phyloP scores from a whole-genome alignment of 2,888 invertebrate genomes.

The Chaetogeoica ovagalla region DNA sequence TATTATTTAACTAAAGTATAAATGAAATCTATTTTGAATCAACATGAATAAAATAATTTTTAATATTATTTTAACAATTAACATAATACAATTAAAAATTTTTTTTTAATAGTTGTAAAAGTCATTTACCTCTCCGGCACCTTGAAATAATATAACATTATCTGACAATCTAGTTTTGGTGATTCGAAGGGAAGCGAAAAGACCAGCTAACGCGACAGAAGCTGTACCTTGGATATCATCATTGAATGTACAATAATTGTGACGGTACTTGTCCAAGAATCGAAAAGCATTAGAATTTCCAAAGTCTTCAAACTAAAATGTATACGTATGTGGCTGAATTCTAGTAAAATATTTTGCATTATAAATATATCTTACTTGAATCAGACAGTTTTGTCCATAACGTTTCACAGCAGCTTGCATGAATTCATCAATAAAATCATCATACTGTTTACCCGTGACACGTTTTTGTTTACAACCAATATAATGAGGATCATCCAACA shows the following conservation, averaged over 20 bases:
- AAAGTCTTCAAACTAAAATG: conserved; percentile 90
- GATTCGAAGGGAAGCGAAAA: conserved; percentile 82
- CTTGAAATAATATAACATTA: conserved; percentile 89
- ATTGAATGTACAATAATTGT: conserved; percentile 92
- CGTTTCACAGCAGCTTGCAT: conserved; percentile 87
- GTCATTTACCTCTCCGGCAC: conserved; percentile 84
- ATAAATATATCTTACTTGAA: conserved; percentile 63
- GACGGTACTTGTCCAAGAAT: conserved; percentile 84
- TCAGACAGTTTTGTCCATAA: conserved; percentile 82
- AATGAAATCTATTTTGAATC: too few relatives aligned
- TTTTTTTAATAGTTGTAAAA: background rate
- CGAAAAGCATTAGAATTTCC: conserved; percentile 96
- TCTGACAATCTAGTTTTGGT: conserved; percentile 82
- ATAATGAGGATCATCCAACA: conserved; percentile 92
- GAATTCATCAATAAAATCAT: conserved; percentile 95
- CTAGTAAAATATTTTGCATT: background rate
- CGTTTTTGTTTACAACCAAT: conserved; percentile 88
- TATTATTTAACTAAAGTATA: background rate
- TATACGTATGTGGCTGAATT: background rate
- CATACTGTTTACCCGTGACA: conserved; percentile 81
- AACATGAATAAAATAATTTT: background rate
- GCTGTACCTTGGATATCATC: conserved; percentile 98
- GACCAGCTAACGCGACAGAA: conserved; percentile 90
- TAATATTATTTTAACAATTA: background rate
- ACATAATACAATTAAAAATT: background rate